Evolutionary conservation across 64 coral and sea anemone species (phyloP), one percentile per base, ranked within the genome.

Genomic region (Orbicella faveolata): DNA sequence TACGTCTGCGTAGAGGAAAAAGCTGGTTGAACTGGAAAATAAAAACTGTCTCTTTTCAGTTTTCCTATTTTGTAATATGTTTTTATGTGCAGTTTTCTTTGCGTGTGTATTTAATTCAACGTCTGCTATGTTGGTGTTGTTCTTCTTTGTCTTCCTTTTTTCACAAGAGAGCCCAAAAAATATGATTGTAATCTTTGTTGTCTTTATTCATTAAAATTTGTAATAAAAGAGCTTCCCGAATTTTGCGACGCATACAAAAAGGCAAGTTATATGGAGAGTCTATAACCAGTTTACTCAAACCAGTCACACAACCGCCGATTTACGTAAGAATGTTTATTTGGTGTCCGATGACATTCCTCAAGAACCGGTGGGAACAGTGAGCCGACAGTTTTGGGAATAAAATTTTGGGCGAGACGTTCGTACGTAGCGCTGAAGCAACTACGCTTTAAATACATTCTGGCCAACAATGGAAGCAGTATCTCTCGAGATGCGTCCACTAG

Each of bases 391-490:
- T 59, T 16, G 15, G 55, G 2, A 59, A 12, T 59, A 59, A 59
- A 59, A 59, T 59, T 53, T 53, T 6, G 2, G 1, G 12, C 1
- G 55, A 59, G 55, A 59, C 67, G 30, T 26, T 25, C 25, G 21
- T 26, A 70, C 67, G 6, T 26, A 6, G 0, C 20, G 1, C 25
- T 10, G 10, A 70, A 26, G 9, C 16, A 10, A 23, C 2, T 30
- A 70, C 21, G 3, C 25, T 25, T 70, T 6, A 19, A 21, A 6
- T 18, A 67, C 18, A 11, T 26, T 6, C 10, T 2, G 6, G 0
- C 52, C 69, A 36, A 48, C 63, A 52, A 85, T 85, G 82, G 82
- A 66, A 33, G 65, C 35, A 10, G 20, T 30, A 85, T 52, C 82
- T 14, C 67, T 85, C 26, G 82, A 85, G 44, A 85, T 85, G 82